phyloP scores from a whole-genome alignment of 1,140 invertebrate genomes.

The Paramacrobiotus metropolitanus region DNA sequence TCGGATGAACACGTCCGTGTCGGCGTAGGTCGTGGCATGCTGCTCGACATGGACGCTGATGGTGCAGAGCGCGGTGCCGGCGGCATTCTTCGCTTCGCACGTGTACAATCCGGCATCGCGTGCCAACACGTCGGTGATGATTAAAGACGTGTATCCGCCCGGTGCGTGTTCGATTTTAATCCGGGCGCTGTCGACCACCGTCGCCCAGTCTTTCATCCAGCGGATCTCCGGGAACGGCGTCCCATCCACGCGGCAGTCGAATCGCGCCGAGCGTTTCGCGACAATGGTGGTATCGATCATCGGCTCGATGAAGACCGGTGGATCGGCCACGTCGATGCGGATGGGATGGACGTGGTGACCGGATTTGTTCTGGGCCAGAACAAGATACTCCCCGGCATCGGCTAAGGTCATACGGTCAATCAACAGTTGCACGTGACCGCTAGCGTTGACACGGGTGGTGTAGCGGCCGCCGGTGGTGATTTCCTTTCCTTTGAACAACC shows the following conservation, averaged over 20 bases:
- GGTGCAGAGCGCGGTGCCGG: slow-evolving; percentile 63
- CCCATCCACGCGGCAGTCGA: slow-evolving; percentile 57
- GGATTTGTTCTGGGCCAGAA: slow-evolving; percentile 10
- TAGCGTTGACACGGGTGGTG: not conserved
- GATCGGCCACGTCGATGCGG: slow-evolving; percentile 30
- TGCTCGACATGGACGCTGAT: slow-evolving; percentile 77
- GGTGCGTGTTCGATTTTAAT: slow-evolving; percentile 37
- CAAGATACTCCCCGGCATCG: slow-evolving; percentile 47
- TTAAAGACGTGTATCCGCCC: slow-evolving; percentile 37
- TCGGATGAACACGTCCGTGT: slow-evolving; percentile 5
- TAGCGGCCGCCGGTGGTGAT: slow-evolving; percentile 20
- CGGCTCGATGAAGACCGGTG: slow-evolving; percentile 62
- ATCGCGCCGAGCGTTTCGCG: slow-evolving; percentile 35
- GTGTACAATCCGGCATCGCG: slow-evolving; percentile 84
- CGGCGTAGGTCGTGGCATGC: slow-evolving; percentile 28
- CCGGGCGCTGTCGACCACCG: slow-evolving; percentile 46
- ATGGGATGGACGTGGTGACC: not conserved
- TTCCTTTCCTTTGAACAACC: slow-evolving; percentile 51
- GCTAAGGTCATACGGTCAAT: slow-evolving; percentile 40
- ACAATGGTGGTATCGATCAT: slow-evolving; percentile 51
- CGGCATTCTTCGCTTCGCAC: slow-evolving; percentile 67
- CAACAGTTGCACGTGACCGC: slow-evolving; percentile 37
- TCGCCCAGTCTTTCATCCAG: slow-evolving; percentile 91
- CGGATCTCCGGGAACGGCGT: slow-evolving; percentile 80
- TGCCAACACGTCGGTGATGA: slow-evolving; percentile 56